Conservation (phyloP, 2,113 vertebrate genomes). For the Tragelaphus buxtoni region DNA sequence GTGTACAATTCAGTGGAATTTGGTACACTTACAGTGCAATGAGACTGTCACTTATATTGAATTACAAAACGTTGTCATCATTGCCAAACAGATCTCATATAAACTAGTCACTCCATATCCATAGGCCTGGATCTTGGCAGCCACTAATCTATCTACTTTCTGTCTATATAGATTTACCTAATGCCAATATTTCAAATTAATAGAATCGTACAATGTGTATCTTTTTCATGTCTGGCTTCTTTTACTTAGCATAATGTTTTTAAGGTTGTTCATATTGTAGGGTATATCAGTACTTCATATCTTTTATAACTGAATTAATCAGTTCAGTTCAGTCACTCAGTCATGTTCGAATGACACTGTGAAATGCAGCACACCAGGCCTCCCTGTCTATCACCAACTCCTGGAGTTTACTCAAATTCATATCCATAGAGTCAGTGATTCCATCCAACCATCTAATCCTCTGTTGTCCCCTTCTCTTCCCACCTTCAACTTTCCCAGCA, state of each 20-base stretch:
- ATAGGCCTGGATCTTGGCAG: background rate
- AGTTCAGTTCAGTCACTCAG: background rate
- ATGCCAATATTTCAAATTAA: background rate
- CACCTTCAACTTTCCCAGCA: background rate
- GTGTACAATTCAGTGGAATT: background rate
- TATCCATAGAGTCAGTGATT: background rate
- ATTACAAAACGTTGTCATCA: background rate
- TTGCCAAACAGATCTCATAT: background rate
- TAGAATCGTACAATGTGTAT: background rate
- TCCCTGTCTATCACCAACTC: background rate
- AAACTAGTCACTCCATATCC: background rate
- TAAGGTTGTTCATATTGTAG: background rate
- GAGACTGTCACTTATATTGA: background rate
- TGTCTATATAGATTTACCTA: background rate
- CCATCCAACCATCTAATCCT: background rate
- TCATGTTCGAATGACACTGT: fast-evolving
- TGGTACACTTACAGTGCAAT: background rate
- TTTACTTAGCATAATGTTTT: background rate
- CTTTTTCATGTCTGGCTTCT: background rate
- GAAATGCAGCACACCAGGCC: background rate
- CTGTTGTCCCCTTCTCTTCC: background rate
- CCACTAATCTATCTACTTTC: background rate
- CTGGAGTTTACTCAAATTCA: background rate
- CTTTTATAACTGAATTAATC: background rate
- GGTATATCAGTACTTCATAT: background rate